Conservation (phyloP, 1,140 invertebrate species). For the Rhopalosiphum maidis region DNA sequence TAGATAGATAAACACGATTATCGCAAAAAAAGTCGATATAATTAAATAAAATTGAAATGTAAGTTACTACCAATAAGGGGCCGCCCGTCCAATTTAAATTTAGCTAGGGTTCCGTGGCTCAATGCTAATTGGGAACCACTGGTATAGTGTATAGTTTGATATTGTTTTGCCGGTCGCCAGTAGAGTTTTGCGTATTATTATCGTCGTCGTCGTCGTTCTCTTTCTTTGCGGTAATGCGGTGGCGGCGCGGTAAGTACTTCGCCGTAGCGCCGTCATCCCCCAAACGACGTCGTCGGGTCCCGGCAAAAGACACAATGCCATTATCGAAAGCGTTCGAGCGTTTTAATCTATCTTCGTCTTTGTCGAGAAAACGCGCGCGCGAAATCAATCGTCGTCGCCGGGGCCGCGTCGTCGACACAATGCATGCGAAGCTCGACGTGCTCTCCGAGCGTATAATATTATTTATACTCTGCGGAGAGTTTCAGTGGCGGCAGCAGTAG, state of each 20-base stretch:
- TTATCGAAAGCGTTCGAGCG: slow-evolving; percentile 39
- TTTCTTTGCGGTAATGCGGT: background rate
- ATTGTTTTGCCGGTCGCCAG: background rate
- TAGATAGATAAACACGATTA: too few species aligned
- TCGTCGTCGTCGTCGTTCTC: background rate
- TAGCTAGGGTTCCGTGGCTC: too few species aligned
- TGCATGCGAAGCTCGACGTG: background rate
- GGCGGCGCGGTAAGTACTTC: background rate
- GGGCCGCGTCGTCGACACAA: background rate
- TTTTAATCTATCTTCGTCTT: slow-evolving; percentile 47
- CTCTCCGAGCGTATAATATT: background rate
- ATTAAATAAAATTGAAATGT: too few species aligned
- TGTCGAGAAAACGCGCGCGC: background rate
- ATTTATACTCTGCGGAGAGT: background rate
- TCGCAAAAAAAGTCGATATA: too few species aligned
- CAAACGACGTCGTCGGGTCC: background rate
- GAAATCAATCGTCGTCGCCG: slow-evolving; percentile 22
- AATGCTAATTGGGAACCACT: too few species aligned
- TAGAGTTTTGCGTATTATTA: background rate
- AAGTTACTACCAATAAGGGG: too few species aligned
- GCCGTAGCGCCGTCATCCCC: background rate
- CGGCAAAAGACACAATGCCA: slow-evolving; percentile 13
- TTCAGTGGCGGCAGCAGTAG: too few species aligned
- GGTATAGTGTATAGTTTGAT: background rate
- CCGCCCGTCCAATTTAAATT: too few species aligned